phyloP scores from a whole-genome alignment of 2,113 vertebrate species.

The Grantiella picta region DNA sequence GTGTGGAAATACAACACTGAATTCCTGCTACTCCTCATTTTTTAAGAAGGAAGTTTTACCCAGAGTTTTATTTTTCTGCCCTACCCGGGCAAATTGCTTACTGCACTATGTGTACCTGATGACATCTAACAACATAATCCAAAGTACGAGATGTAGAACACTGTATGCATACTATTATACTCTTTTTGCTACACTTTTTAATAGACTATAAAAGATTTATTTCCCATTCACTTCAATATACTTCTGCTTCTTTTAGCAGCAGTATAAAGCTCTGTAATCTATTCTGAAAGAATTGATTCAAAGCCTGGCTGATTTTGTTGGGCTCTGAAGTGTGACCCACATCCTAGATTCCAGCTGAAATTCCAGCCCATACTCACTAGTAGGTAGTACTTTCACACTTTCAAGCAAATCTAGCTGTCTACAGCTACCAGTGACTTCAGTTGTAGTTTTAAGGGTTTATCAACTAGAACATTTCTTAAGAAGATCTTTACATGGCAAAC shows the following conservation, averaged over 20 bases:
- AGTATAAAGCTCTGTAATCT: neutral
- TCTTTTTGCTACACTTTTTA: neutral
- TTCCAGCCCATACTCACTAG: neutral
- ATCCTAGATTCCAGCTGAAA: neutral
- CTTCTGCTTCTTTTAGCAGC: neutral
- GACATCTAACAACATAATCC: neutral
- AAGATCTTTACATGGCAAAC: neutral
- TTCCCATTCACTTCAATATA: neutral
- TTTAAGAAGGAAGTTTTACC: neutral
- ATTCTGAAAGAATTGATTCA: neutral
- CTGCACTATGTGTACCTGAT: neutral
- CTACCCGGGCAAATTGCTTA: neutral
- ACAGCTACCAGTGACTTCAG: neutral
- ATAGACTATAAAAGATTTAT: neutral
- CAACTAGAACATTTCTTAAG: neutral
- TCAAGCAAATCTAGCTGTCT: neutral
- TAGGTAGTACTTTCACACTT: neutral
- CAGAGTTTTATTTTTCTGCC: neutral
- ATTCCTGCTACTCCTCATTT: neutral
- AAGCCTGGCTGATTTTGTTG: neutral
- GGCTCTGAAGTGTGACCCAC: neutral
- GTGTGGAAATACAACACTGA: neutral
- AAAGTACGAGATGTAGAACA: neutral
- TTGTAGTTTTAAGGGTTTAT: neutral
- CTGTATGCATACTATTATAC: neutral